These are phyloP conservation scores for Sapajus apella DNA, from an alignment of 2,113 vertebrate genomes.

Conservation along the genomic window DNA sequence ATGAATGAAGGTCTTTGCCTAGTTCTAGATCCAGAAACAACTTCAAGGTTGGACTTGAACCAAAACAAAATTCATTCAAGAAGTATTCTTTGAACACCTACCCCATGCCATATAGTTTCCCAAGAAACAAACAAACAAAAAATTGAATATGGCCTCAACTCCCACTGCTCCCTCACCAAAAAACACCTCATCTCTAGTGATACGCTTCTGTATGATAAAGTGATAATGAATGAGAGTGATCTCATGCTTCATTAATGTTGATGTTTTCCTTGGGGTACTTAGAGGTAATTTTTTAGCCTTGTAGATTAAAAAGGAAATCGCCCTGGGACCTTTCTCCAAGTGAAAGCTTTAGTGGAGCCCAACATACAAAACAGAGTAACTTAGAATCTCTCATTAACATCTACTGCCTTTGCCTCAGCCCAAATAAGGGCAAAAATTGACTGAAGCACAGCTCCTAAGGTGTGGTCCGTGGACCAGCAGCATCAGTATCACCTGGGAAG, in stretches of 20 bases:
- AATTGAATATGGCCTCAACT: neutral
- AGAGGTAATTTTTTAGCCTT: slow-evolving; percentile 17
- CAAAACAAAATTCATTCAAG: slow-evolving; percentile 37
- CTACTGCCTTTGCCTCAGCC: neutral
- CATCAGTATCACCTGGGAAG: neutral
- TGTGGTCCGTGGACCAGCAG: neutral
- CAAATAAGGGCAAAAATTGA: neutral
- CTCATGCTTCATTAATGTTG: neutral
- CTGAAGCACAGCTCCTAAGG: neutral
- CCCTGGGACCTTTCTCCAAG: neutral
- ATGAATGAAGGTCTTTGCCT: neutral
- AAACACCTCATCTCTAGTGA: neutral
- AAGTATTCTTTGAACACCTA: slow-evolving; percentile 30
- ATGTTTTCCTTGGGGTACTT: slow-evolving; percentile 1
- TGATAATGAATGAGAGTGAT: neutral
- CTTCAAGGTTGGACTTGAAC: neutral
- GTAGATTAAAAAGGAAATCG: slow-evolving; percentile 1
- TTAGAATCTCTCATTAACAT: neutral
- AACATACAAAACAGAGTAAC: neutral
- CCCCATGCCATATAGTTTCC: neutral
- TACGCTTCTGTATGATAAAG: neutral
- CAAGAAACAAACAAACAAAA: neutral
- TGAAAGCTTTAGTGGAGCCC: neutral
- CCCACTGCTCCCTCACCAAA: neutral
- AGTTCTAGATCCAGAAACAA: slow-evolving; percentile 27